Percentiles rank a stretch among this genome's conserved stretches.
Evolutionary conservation across 1,140 invertebrate genomes (phyloP).

Genomic region (Onthophagus taurus): DNA sequence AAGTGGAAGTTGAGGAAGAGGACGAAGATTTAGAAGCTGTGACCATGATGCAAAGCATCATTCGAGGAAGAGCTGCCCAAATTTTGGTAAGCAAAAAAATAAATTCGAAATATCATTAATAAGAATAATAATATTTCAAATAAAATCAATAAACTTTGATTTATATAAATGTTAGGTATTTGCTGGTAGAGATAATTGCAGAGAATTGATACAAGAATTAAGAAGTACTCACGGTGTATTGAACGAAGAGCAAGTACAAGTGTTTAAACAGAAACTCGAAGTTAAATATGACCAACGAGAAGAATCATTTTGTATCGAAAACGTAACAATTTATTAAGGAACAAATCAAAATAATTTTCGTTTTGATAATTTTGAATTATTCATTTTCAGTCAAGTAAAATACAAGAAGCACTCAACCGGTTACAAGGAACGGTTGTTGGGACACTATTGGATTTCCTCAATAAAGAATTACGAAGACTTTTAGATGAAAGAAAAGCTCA

Average conservation of each 20-base stretch:
- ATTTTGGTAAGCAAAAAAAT: constrained; percentile 43
- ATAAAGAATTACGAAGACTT: constrained; percentile 61
- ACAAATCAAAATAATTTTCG: constrained; percentile 2
- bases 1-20: constrained; percentile 46
- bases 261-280: constrained; percentile 40
- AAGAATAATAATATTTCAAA: constrained; percentile 6
- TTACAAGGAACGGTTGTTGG: constrained; percentile 55
- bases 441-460: constrained; percentile 59
- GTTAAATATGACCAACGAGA: constrained; percentile 39
- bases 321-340: constrained; percentile 6
- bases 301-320: constrained; percentile 19
- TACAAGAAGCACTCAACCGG: constrained; percentile 44
- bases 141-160: constrained; percentile 12
- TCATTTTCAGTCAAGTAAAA: constrained; percentile 37
- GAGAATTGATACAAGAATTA: constrained; percentile 59
- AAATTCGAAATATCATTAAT: neutral
- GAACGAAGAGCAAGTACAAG: constrained; percentile 37
- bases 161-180: constrained; percentile 52
- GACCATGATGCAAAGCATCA: constrained; percentile 52
- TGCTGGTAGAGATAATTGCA: constrained; percentile 54
- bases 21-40: constrained; percentile 46
- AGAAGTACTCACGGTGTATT: constrained; percentile 52
- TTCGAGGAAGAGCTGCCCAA: constrained; percentile 59
- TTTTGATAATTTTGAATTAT: constrained; percentile 10
- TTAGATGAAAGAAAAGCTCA: constrained; percentile 63